phyloP scores from a whole-genome alignment of 2,113 vertebrate species.

The Coturnix japonica region DNA sequence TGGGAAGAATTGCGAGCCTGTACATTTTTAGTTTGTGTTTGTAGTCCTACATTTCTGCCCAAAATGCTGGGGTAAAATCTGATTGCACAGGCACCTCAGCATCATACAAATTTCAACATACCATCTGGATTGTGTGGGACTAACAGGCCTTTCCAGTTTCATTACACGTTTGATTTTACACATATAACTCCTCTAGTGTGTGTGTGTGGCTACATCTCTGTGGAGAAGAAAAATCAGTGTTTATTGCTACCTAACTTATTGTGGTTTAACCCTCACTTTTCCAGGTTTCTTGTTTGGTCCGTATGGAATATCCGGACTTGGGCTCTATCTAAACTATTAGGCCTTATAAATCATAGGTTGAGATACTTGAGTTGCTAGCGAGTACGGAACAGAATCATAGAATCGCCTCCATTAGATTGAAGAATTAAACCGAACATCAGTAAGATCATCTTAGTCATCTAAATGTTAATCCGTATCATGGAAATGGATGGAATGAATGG shows the following conservation, averaged over 20 bases:
- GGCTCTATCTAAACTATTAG: too few species aligned
- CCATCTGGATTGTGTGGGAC: conserved; percentile 10
- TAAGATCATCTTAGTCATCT: too few species aligned
- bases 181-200: too few species aligned
- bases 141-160: not conserved
- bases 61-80: not conserved
- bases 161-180: not conserved
- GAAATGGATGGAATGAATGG: too few species aligned
- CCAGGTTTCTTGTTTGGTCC: not conserved
- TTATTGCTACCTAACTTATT: not conserved
- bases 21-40: not conserved
- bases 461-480: too few species aligned
- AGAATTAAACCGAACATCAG: too few species aligned
- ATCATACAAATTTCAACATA: not conserved
- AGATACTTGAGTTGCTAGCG: too few species aligned
- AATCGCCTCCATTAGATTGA: too few species aligned
- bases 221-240: not conserved
- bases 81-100: not conserved
- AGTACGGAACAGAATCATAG: too few species aligned
- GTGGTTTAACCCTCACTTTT: not conserved
- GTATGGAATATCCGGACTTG: too few species aligned
- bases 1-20: not conserved
- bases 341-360: too few species aligned
- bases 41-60: not conserved
- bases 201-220: too few species aligned